phyloP scores from a whole-genome alignment of 2,113 vertebrate genomes.

The Hemicordylus capensis region DNA sequence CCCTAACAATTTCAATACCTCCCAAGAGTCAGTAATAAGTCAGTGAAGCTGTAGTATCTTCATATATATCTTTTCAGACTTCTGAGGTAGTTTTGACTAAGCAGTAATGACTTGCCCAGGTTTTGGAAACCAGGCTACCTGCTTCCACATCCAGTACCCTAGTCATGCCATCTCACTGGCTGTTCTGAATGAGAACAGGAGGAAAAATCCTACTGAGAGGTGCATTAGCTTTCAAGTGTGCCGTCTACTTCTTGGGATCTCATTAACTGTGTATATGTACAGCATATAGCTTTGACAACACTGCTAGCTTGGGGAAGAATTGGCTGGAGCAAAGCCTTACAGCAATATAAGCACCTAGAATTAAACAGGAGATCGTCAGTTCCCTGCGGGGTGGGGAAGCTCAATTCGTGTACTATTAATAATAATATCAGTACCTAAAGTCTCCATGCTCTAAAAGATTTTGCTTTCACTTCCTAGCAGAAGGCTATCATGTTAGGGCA shows the following conservation, averaged over 20 bases:
- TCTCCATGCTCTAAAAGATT: fast-evolving
- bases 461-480: background rate
- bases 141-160: background rate
- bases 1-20: background rate
- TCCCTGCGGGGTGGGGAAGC: background rate
- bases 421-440: background rate
- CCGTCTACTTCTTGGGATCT: background rate
- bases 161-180: background rate
- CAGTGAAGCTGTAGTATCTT: background rate
- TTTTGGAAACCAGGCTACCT: background rate
- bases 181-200: background rate
- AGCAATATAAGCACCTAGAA: no score
- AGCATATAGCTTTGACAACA: background rate
- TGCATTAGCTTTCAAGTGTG: background rate
- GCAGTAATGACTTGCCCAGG: background rate
- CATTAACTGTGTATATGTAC: background rate
- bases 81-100: no score
- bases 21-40: background rate
- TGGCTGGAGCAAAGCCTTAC: no score
- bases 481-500: background rate
- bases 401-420: background rate
- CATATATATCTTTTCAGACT: background rate
- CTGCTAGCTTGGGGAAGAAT: background rate
- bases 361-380: background rate
- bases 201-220: background rate